Evolutionary conservation across 1,140 invertebrate species (phyloP).

Genomic region (Caenorhabditis remanei): DNA sequence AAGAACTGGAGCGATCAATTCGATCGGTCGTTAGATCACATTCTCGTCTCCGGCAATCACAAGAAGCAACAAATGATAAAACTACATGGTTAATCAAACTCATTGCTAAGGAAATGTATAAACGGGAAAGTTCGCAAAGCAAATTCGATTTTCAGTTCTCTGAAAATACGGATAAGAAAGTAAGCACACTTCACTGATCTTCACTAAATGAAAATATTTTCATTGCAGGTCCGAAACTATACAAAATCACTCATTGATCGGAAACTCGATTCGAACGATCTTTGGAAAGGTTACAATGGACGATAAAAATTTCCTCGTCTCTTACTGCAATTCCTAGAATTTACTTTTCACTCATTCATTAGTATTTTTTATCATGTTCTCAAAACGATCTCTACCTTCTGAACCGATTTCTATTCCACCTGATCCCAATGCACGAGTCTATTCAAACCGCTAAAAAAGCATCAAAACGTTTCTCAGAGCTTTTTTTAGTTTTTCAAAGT

Average conservation of each 20-base stretch:
- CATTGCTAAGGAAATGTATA: slow-evolving; percentile 46
- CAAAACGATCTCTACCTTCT: slow-evolving; percentile 12
- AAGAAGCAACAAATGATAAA: neutral
- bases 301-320: neutral
- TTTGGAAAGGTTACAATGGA: slow-evolving; percentile 50
- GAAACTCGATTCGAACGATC: slow-evolving; percentile 33
- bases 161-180: slow-evolving; percentile 19
- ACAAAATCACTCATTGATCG: slow-evolving; percentile 32
- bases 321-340: neutral
- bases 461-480: neutral
- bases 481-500: neutral
- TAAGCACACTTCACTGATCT: neutral
- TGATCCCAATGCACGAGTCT: slow-evolving; percentile 29
- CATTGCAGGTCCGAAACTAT: slow-evolving; percentile 51
- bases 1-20: slow-evolving; percentile 6
- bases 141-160: neutral
- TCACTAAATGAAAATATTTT: neutral
- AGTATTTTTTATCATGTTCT: neutral
- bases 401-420: slow-evolving; percentile 5
- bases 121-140: slow-evolving; percentile 11
- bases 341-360: neutral
- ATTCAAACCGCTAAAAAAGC: neutral
- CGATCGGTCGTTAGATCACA: neutral
- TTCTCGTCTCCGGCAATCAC: neutral
- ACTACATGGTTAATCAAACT: slow-evolving; percentile 40